Conservation (phyloP, 1,140 invertebrate genomes). For the Sycobia sp. region DNA sequence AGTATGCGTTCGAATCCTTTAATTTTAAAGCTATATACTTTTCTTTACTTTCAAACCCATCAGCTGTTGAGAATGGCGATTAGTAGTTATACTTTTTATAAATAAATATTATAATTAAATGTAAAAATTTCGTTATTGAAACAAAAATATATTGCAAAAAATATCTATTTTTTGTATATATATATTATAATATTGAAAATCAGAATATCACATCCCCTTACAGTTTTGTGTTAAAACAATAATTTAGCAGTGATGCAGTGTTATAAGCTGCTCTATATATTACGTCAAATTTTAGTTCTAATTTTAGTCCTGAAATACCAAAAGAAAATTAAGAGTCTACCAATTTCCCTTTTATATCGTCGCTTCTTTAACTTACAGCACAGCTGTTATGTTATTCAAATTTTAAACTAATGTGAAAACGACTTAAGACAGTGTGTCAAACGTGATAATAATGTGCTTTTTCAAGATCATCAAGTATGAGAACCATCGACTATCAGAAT, state of each 20-base stretch:
- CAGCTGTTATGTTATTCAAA: slow-evolving; percentile 13
- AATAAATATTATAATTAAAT: no score
- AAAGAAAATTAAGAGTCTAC: slow-evolving; percentile 8
- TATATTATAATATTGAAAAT: no score
- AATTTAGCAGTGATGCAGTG: slow-evolving; percentile 47
- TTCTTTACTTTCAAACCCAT: no score
- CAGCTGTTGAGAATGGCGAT: no score
- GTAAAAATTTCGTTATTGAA: no score
- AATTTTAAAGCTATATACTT: no score
- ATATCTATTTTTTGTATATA: no score
- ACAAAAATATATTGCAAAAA: no score
- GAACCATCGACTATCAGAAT: no score
- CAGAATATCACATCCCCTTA: slow-evolving; percentile 12
- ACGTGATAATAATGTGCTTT: slow-evolving; percentile 14
- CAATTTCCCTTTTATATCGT: slow-evolving; percentile 4
- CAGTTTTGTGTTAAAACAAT: slow-evolving; percentile 53
- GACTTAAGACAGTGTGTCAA: slow-evolving; percentile 14
- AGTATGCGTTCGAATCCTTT: no score
- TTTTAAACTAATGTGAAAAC: slow-evolving; percentile 19
- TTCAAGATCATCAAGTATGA: background rate
- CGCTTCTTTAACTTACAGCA: slow-evolving; percentile 10
- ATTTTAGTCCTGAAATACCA: slow-evolving; percentile 24
- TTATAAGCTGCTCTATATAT: slow-evolving; percentile 44
- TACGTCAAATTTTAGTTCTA: slow-evolving; percentile 18
- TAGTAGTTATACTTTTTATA: no score